Base-by-base conservation (phyloP, 2,888 invertebrate genomes). In the Notocelia uddmanniana region DNA sequence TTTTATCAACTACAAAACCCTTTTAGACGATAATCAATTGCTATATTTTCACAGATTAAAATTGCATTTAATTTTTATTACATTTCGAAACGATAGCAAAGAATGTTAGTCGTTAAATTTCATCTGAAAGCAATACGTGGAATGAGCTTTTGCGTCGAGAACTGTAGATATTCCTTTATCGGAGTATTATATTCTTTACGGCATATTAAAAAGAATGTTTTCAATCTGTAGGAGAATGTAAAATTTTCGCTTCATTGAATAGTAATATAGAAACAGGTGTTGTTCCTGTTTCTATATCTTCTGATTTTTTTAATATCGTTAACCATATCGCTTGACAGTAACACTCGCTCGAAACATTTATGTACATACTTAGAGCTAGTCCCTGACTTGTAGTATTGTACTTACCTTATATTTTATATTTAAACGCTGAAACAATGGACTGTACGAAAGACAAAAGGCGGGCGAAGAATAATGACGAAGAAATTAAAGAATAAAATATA, bases 401-500 rank as follows among this genome's bases (percentile, higher is more conserved):
- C n/a, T n/a, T n/a, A 10, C 58, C 37, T 18, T 19, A 10, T 3
- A 37, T 37, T 34, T 13, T 21, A 15, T 48, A 26, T 54, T 62
- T 60, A 45, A 26, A 55, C 19, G 15, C 19, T 19, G 13, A 23
- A 63, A 62, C 48, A 69, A 63, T 59, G 23, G 52, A 54, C 52
- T 45, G 41, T 45, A 26, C 54, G 68, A 69, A 69, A 78, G 77
- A 81, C 79, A 81, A 80, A 79, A 76, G 79, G 75, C 75, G 62
- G 75, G 73, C 69, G 80, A 80, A 82, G 79, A 80, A 83, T 78
- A 77, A 81, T 78, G 79, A 81, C 81, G 80, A 85, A 81, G 81
- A 87, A 90, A 90, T 90, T 89, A 88, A 85, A 85, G 86, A 89
- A 89, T 90, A 90, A 89, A 90, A 90, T 89, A 89, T 88, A 88